Base-by-base conservation (phyloP, 2,888 invertebrate species). In the Dynastes maya region DNA sequence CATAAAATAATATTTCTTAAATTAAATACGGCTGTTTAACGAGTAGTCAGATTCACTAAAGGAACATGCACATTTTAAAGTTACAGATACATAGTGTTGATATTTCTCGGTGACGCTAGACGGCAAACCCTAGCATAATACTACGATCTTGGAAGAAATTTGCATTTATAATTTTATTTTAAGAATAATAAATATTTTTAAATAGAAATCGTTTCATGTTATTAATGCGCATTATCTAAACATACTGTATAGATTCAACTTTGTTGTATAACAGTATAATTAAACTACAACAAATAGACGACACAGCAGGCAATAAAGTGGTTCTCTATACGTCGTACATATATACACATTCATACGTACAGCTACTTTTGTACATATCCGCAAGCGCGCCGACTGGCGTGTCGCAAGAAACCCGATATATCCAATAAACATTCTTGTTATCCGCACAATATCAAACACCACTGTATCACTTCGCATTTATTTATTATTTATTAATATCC, bases 401-500 rank as follows among this genome's bases (percentile, higher is more conserved):
- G 22, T 55, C 55, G 16, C 55, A 55, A 55, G 55, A 55, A 55
- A 55, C 55, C 55, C 22, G 55, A 55, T 16, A 55, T 55, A 22
- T 55, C 55, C 22, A 22, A 55, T 55, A 55, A 55, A 55, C 55
- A 55, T 55, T 55, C 55, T 22, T 55, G 55, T 55, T 55, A 55
- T 55, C 55, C 22, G 16, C 53, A n/a, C 55, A 55, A 16, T 22
- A 55, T 55, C 55, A 55, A 55, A 16, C 16, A 55, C 55, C 22
- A 9, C 55, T 27, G 55, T 55, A 55, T 4, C 22, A 55, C 55
- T 55, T 22, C 55, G 55, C 55, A 55, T 55, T 55, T 55, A 55
- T 6, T 55, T 55, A 55, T 55, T 55, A 55, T 22, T 55, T 22
- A 55, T 55, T 22, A 16, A 55, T 22, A 55, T 55, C 22, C 22